These are phyloP conservation scores for Eristalis tenax DNA, from an alignment of 2,888 invertebrate species.

Conservation along the genomic window DNA sequence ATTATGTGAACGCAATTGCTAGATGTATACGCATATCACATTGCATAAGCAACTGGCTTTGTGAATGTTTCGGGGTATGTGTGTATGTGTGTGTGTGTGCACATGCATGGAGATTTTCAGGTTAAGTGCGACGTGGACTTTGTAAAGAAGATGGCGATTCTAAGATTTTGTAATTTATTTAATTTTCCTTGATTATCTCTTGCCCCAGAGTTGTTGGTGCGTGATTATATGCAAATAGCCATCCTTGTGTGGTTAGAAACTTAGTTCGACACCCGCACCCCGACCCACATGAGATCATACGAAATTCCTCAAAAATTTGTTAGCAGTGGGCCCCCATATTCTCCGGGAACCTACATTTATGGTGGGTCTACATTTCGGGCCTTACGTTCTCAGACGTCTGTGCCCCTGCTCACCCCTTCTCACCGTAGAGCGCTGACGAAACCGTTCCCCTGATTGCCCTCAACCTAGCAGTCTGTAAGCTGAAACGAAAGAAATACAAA, in stretches of 20 bases:
- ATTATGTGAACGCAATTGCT: neutral
- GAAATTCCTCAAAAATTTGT: neutral
- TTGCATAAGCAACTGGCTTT: neutral
- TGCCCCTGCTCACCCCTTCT: neutral
- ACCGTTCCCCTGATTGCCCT: neutral
- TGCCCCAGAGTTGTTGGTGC: neutral
- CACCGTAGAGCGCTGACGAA: neutral
- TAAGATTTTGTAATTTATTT: neutral
- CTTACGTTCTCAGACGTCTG: neutral
- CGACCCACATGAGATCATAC: neutral
- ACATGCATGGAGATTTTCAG: neutral
- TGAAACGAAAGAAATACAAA: neutral
- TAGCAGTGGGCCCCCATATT: neutral
- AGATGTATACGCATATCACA: neutral
- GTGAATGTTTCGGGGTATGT: neutral
- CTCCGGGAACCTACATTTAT: neutral
- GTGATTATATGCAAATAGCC: neutral
- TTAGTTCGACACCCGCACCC: neutral
- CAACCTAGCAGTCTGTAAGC: neutral
- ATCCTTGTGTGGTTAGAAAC: neutral
- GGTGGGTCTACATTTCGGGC: neutral
- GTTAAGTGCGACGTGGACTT: constrained; percentile 5
- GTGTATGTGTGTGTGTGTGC: neutral
- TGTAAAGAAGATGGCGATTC: constrained; percentile 27
- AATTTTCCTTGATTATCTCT: neutral